Evolutionary conservation across 2,113 vertebrate genomes (phyloP), one percentile per base, ranked within the genome.

Genomic region (Pimephales promelas): DNA sequence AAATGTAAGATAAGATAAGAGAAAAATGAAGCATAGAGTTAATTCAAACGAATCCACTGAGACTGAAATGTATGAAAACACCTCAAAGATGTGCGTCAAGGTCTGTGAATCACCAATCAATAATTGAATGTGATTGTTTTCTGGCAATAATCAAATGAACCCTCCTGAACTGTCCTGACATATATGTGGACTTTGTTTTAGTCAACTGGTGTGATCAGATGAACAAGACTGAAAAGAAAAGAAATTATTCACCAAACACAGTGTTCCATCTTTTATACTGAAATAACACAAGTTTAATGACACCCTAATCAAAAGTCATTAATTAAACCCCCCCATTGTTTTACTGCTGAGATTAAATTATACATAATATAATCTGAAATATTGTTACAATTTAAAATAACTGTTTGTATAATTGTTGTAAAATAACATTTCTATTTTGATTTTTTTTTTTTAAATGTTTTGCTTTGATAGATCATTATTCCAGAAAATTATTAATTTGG

Each of bases 1-100:
- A 62, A 79, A 78, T 47, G 68, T 26, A 45, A 79, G 52, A 83
- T 49, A 36, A 61, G 56, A 24, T 14, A 49, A 88, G 62, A 81
- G 57, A 72, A 34, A 64, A 81, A 57, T 77, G 18, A 84, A 68
- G 56, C 66, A 45, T 24, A 76, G 40, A 45, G 76, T 72, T 64
- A 78, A 57, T 47, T 10, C n/a, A 83, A 64, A 83, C 6, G 24
- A 49, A 18, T 34, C 9, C 28, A 76, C 5, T 54, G 28, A 79
- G 64, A 76, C 5, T 54, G 28, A 79, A 79, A 9, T n/a, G 36
- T 22, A 31, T 47, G 40, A 43, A 72, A 47, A 24, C 68, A 72
- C 68, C 5, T 45, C 40, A 71, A 70, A 70, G 34, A 10, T 1
- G 3, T 24, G 4, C 2, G 20, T 68, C 64, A 68, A 68, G 64